A percentile compares a stretch with the other conserved stretches of the same genome.
These are phyloP conservation scores for Drosophila crucigera DNA, from an alignment of 2,888 invertebrate species.

Conservation along the genomic window DNA sequence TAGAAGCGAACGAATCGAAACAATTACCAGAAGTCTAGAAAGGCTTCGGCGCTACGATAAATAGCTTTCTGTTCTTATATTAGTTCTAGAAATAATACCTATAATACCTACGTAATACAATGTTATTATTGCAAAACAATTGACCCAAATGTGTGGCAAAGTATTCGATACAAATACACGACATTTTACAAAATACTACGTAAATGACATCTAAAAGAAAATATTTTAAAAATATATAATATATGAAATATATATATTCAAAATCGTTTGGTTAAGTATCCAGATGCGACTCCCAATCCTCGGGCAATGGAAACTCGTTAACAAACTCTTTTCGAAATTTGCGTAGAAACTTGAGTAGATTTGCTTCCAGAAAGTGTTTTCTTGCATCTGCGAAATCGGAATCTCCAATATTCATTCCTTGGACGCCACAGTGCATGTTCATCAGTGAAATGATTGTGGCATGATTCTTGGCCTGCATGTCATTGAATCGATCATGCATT, in stretches of 20 bases:
- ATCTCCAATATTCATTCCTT: slow-evolving; percentile 28
- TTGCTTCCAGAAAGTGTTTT: slow-evolving; percentile 56
- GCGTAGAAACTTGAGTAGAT: slow-evolving; percentile 70
- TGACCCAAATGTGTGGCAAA: slow-evolving; percentile 37
- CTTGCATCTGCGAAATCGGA: slow-evolving; percentile 25
- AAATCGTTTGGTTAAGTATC: background rate
- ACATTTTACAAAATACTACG: slow-evolving; percentile 12
- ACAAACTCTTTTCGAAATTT: slow-evolving; percentile 68
- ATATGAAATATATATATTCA: background rate
- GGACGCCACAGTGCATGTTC: slow-evolving; percentile 9
- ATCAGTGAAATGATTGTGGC: slow-evolving; percentile 33
- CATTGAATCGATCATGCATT: slow-evolving; percentile 76
- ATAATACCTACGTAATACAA: slow-evolving; percentile 45
- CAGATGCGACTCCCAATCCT: slow-evolving; percentile 54
- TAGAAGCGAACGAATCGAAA: slow-evolving; percentile 40
- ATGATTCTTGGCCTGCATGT: slow-evolving; percentile 53
- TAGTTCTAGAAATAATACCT: slow-evolving; percentile 49
- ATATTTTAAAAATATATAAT: background rate
- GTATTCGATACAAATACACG: slow-evolving; percentile 59
- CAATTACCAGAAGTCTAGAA: slow-evolving; percentile 21
- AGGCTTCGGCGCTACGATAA: slow-evolving; percentile 43
- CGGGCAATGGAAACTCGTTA: slow-evolving; percentile 71
- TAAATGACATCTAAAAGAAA: slow-evolving; percentile 1
- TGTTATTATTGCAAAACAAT: slow-evolving; percentile 41
- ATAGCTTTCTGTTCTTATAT: slow-evolving; percentile 60